Evolutionary conservation across 2,888 invertebrate genomes (phyloP), one percentile per base, ranked within the genome.

Genomic region (Orthosia incerta): DNA sequence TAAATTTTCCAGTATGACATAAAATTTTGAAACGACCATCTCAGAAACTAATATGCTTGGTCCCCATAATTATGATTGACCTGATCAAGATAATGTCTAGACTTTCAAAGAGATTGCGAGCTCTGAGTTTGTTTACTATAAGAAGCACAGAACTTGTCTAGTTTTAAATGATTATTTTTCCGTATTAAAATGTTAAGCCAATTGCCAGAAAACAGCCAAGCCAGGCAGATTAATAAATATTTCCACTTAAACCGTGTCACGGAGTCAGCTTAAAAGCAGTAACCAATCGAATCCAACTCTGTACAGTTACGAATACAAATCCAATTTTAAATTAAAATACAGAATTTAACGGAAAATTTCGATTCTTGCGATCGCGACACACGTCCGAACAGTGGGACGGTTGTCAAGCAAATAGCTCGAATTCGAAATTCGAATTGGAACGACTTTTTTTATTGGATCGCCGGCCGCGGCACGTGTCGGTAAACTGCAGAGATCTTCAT

Each of bases 391-490:
- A 85, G 69, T 68, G 74, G 70, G 83, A 81, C 83, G 76, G 86
- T 85, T 87, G 79, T 76, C 82, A 82, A 71, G 78, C 83, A 83
- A 88, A 88, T 84, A 85, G 75, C 77, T 63, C 67, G 80, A 64
- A 64, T 88, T 87, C 83, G 79, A 85, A 87, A 77, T 87, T 85
- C 83, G 80, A 88, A 88, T 74, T 55, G 80, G 73, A 80, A 69
- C 53, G 26, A 16, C 45, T 66, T 82, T 85, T 80, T 85, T 85
- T 84, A 86, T 86, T 81, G 75, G 67, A 71, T 61, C 75, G 74
- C 46, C 72, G 55, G 57, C 53, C 31, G 26, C 23, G n/a, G 57
- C 67, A 60, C 69, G 59, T 62, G 65, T 75, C 66, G 60, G 78
- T 78, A 75, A 82, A 84, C 76, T 79, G 77, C 53, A 46, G 62